These are phyloP conservation scores for Sandelia bainsii DNA, from an alignment of 2,797 vertebrate genomes.

Conservation along the genomic window DNA sequence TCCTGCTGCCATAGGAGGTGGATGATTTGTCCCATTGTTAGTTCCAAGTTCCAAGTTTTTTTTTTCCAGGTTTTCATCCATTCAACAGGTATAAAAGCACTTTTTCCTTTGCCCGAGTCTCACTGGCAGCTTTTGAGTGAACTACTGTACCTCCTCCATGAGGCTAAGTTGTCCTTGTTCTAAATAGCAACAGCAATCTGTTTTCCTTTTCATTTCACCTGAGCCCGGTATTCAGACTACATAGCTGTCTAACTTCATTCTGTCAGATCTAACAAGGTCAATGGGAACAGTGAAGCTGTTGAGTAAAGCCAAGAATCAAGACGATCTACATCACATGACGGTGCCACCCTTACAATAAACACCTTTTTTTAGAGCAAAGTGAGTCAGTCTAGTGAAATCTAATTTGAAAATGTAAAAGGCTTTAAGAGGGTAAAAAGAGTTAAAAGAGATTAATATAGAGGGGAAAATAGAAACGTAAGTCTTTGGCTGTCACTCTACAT, in stretches of 20 bases:
- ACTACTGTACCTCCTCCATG: slow-evolving; percentile 1
- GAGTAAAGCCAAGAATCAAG: slow-evolving; percentile 29
- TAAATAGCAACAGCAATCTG: slow-evolving; percentile 42
- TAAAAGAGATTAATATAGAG: slow-evolving; percentile 23
- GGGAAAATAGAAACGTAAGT: slow-evolving; percentile 41
- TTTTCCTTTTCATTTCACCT: slow-evolving; percentile 39
- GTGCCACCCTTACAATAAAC: slow-evolving; percentile 51
- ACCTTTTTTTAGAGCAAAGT: slow-evolving; percentile 24
- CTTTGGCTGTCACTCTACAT: slow-evolving; percentile 67
- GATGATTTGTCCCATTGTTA: slow-evolving; percentile 58
- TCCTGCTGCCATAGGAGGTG: slow-evolving; percentile 57
- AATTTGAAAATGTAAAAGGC: slow-evolving; percentile 32
- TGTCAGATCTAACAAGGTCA: slow-evolving; percentile 22
- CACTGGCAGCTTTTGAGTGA: slow-evolving; percentile 22
- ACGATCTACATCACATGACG: slow-evolving; percentile 41
- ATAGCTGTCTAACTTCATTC: slow-evolving; percentile 23
- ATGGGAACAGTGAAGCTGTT: slow-evolving; percentile 19
- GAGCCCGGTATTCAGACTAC: slow-evolving; percentile 36
- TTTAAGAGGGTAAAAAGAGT: slow-evolving; percentile 28
- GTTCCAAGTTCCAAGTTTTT: slow-evolving; percentile 35
- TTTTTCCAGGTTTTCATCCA: slow-evolving; percentile 52
- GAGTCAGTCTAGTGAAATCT: slow-evolving; percentile 37
- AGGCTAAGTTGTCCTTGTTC: slow-evolving; percentile 30
- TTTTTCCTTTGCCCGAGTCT: slow-evolving; percentile 26
- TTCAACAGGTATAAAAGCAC: slow-evolving; percentile 52